Percentiles rank a stretch among this genome's conserved stretches.
phyloP scores from a whole-genome alignment of 1,140 invertebrate species.

The Steinernema feltiae region DNA sequence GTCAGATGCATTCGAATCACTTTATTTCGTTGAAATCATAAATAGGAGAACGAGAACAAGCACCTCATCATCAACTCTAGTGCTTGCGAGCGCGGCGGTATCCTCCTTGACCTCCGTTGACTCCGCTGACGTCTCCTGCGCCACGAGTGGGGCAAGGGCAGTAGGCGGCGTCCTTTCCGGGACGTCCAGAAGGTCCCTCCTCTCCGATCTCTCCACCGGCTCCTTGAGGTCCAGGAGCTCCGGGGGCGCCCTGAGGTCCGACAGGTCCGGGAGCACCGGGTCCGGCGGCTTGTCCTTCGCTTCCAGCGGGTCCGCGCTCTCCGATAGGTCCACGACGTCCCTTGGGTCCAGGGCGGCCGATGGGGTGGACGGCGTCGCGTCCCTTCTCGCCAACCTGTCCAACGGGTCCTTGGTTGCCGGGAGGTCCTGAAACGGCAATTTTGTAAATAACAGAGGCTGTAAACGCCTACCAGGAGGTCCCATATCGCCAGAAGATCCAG shows the following conservation, averaged over 20 bases:
- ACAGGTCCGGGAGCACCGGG: constrained; percentile 25
- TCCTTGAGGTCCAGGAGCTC: constrained; percentile 29
- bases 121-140: background rate
- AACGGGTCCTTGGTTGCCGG: background rate
- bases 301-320: background rate
- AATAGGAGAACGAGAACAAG: too few relatives aligned
- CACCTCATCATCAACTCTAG: too few relatives aligned
- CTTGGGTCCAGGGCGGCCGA: constrained; percentile 3
- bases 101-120: background rate
- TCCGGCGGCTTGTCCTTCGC: background rate
- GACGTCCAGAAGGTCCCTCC: constrained; percentile 29
- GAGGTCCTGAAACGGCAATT: too few relatives aligned
- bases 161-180: constrained; percentile 14
- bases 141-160: constrained; percentile 4
- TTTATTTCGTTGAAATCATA: too few relatives aligned
- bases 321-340: constrained; percentile 6
- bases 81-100: background rate
- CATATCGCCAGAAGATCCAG: constrained; percentile 14
- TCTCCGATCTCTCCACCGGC: constrained; percentile 31
- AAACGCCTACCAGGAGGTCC: too few relatives aligned
- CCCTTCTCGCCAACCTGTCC: background rate
- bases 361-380: background rate
- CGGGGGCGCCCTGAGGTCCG: constrained; percentile 23
- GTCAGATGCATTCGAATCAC: too few relatives aligned
- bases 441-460: too few relatives aligned